Conservation (phyloP, 2,888 invertebrate species). For the Cheilosia scutellata region DNA sequence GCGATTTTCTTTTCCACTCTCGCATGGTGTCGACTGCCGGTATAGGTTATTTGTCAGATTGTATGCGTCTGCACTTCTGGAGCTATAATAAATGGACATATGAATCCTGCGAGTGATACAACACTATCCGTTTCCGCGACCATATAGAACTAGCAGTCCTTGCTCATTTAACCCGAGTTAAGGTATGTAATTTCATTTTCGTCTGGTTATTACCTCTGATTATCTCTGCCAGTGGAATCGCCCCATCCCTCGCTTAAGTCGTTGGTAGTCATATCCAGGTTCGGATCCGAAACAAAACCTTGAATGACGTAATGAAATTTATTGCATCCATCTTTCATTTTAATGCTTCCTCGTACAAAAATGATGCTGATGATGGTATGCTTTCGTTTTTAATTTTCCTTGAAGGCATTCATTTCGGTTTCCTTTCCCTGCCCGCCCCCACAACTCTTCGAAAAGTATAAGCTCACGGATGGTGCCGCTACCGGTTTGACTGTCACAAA, state of each 20-base stretch:
- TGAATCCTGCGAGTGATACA: conserved; percentile 41
- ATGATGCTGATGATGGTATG: conserved; percentile 64
- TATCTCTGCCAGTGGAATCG: conserved; percentile 22
- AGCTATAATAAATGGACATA: conserved; percentile 12
- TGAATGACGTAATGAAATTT: conserved; percentile 70
- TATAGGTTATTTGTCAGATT: conserved; percentile 66
- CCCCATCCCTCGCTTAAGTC: neutral
- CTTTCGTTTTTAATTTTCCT: conserved; percentile 74
- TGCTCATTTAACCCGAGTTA: conserved; percentile 2
- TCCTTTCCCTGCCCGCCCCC: neutral
- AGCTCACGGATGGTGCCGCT: conserved; percentile 27
- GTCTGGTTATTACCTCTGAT: conserved; percentile 60
- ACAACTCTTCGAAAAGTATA: neutral
- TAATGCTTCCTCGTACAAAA: conserved; percentile 63
- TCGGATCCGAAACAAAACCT: conserved; percentile 17
- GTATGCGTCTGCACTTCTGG: conserved; percentile 54
- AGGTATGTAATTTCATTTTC: conserved; percentile 47
- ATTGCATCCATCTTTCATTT: conserved; percentile 72
- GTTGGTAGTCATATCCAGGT: neutral
- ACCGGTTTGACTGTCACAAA: conserved; percentile 55
- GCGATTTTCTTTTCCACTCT: conserved; percentile 5
- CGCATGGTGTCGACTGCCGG: neutral
- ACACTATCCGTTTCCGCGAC: conserved; percentile 5
- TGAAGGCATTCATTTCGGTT: conserved; percentile 55
- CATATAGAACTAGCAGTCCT: neutral